Conservation (phyloP, 2,113 vertebrate species). For the Saguinus midas region DNA sequence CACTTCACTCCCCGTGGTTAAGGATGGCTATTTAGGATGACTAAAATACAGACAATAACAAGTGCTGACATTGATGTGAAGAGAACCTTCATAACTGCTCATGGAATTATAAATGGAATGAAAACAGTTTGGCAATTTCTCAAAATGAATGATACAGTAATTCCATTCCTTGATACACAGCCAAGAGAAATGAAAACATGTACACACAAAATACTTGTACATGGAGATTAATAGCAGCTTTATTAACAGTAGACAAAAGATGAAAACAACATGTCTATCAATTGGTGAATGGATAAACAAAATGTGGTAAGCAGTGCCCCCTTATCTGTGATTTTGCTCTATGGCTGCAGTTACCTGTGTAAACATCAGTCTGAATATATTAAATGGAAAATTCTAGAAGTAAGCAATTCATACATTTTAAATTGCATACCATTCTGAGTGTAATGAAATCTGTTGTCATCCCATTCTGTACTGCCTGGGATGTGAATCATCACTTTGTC, state of each 20-base stretch:
- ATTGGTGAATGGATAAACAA: background rate
- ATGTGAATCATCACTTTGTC: background rate
- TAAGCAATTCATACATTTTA: background rate
- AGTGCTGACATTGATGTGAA: background rate
- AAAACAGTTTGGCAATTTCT: background rate
- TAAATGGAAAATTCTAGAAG: background rate
- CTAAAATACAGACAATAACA: background rate
- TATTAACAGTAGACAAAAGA: background rate
- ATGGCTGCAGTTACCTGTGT: background rate
- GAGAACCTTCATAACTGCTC: background rate
- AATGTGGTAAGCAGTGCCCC: background rate
- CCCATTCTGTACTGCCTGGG: background rate
- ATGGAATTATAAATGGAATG: background rate
- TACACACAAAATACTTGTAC: background rate
- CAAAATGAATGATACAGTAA: background rate
- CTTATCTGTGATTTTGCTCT: background rate
- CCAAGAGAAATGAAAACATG: conserved; percentile 3
- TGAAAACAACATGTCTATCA: background rate
- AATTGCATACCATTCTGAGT: background rate
- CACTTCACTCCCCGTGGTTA: background rate
- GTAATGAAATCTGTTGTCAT: background rate
- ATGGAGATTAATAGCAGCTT: background rate
- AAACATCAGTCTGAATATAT: background rate
- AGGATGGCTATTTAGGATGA: background rate
- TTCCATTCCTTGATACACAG: background rate